Evolutionary conservation across 1,140 invertebrate genomes (phyloP).

Genomic region (Cotesia chilonis): DNA sequence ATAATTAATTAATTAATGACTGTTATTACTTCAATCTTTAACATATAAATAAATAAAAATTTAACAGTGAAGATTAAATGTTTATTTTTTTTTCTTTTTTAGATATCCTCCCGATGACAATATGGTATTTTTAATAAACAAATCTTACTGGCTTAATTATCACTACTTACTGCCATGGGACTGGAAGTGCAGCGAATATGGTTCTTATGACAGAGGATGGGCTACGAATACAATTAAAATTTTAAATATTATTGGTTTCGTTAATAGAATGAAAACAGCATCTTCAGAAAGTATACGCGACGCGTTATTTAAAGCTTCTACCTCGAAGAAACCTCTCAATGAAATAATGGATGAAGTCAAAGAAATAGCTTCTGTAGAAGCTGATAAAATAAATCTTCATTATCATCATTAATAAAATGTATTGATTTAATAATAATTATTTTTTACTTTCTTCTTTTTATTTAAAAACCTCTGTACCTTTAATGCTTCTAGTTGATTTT

Average conservation of each 20-base stretch:
- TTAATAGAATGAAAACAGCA: conserved; percentile 71
- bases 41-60: too few relatives aligned
- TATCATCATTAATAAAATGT: conserved; percentile 43
- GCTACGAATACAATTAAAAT: conserved; percentile 74
- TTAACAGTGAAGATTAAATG: neutral
- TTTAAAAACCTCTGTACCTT: too few relatives aligned
- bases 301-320: conserved; percentile 64
- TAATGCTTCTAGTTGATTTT: too few relatives aligned
- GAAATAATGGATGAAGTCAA: conserved; percentile 45
- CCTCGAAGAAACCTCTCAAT: conserved; percentile 44
- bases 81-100: conserved; percentile 47
- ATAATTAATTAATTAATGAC: neutral
- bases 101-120: conserved; percentile 77
- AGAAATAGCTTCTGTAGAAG: conserved; percentile 42
- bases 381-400: conserved; percentile 41
- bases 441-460: neutral
- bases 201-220: conserved; percentile 74
- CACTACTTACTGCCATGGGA: conserved; percentile 81
- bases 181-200: conserved; percentile 80
- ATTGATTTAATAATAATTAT: neutral
- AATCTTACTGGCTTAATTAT: conserved; percentile 80
- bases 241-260: conserved; percentile 72
- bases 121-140: conserved; percentile 75
- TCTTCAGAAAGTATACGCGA: conserved; percentile 69
- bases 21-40: neutral